Evolutionary conservation across 2,113 vertebrate species (phyloP).

Genomic region (Gnathonemus echidnorhynchus): DNA sequence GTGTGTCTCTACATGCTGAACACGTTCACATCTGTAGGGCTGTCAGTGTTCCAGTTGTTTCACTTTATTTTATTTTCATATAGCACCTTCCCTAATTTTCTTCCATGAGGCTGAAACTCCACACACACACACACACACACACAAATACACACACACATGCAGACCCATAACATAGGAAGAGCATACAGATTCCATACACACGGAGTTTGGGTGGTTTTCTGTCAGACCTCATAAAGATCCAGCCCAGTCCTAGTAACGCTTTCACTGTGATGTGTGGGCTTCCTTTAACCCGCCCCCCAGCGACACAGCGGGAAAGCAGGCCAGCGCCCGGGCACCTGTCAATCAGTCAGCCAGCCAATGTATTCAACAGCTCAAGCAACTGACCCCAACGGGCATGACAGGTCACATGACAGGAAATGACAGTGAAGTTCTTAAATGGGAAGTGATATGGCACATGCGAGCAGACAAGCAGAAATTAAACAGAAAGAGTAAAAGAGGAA

Average conservation of each 20-base stretch:
- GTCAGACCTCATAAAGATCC: not conserved
- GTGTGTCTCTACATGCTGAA: not conserved
- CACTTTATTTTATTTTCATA: not conserved
- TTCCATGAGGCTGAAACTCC: not conserved
- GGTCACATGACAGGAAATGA: slow-evolving; percentile 11
- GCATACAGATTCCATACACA: not conserved
- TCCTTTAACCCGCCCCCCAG: not conserved
- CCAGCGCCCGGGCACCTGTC: not conserved
- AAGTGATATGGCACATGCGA: not conserved
- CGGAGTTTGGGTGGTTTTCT: not conserved
- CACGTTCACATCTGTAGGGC: not conserved
- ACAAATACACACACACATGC: not conserved
- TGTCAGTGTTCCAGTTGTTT: not conserved
- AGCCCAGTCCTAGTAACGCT: not conserved
- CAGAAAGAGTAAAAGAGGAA: not conserved
- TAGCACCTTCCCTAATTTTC: not conserved
- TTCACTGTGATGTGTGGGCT: not conserved
- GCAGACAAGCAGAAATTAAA: not conserved
- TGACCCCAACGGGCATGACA: not conserved
- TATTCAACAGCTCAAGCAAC: not conserved
- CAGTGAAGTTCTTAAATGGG: not conserved
- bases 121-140: not conserved
- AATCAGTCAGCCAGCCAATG: not conserved
- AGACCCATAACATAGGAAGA: not conserved
- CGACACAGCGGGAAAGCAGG: not conserved